A percentile compares a stretch with the other conserved stretches of the same genome.
Conservation (phyloP, 2,888 invertebrate genomes). For the Melanargia galathea region DNA sequence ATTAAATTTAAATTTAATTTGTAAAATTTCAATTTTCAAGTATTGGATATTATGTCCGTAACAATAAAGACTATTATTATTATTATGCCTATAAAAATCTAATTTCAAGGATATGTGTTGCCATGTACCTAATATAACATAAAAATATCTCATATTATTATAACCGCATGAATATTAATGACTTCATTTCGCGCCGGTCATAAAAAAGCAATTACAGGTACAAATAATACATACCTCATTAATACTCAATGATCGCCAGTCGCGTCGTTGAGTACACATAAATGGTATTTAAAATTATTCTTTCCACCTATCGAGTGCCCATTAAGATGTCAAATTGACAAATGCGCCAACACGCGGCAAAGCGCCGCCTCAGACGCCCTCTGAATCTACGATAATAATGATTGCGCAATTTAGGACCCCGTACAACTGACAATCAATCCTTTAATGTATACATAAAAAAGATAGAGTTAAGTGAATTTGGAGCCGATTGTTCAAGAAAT, state of each 20-base stretch:
- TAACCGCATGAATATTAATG: slow-evolving; percentile 6
- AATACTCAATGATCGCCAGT: slow-evolving; percentile 25
- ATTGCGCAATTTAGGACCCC: slow-evolving; percentile 21
- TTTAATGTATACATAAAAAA: neutral
- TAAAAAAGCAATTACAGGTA: slow-evolving; percentile 27
- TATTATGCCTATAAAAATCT: neutral
- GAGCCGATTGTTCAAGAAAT: neutral
- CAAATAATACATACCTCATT: slow-evolving; percentile 31
- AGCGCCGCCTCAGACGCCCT: slow-evolving; percentile 45
- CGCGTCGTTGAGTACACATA: slow-evolving; percentile 30
- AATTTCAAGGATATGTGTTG: neutral
- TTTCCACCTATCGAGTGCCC: slow-evolving; percentile 34
- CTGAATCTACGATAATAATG: slow-evolving; percentile 49
- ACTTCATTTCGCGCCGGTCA: slow-evolving; percentile 16
- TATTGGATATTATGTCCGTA: too few species aligned
- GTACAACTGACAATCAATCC: slow-evolving; percentile 2
- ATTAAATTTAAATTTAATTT: too few species aligned
- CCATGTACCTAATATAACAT: neutral
- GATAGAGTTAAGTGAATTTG: neutral
- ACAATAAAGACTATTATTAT: neutral
- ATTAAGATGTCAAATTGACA: slow-evolving; percentile 53
- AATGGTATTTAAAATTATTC: slow-evolving; percentile 36
- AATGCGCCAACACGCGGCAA: slow-evolving; percentile 48
- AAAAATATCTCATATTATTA: slow-evolving; percentile 1
- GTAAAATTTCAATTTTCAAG: too few species aligned